These are phyloP conservation scores for Microcebus ravelobensis DNA, from an alignment of 2,113 vertebrate species.

Conservation along the genomic window DNA sequence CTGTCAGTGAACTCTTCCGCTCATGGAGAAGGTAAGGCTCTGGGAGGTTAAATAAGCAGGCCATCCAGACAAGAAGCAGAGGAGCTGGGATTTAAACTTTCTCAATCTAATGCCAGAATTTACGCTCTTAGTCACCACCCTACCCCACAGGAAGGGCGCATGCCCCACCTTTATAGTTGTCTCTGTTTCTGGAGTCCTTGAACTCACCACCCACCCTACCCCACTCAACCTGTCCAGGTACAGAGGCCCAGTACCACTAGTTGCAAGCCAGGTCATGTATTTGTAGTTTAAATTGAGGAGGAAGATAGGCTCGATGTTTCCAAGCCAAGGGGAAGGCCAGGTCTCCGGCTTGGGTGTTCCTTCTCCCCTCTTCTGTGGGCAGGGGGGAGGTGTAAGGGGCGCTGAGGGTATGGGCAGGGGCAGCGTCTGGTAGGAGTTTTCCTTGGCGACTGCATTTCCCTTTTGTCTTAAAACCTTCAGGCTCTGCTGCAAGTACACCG, in stretches of 20 bases:
- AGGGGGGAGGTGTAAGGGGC: no score
- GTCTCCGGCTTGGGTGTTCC: background rate
- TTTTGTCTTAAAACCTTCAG: background rate
- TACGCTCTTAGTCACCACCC: background rate
- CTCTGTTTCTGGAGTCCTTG: background rate
- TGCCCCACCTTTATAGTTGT: background rate
- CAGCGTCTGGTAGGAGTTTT: background rate
- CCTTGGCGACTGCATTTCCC: background rate
- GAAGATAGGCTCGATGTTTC: background rate
- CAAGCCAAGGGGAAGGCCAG: background rate
- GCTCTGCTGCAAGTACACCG: background rate
- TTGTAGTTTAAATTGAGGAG: background rate
- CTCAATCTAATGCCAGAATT: background rate
- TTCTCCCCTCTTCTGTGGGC: background rate
- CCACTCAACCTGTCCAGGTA: background rate
- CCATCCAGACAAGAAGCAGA: background rate
- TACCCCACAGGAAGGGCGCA: background rate
- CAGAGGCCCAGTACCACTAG: background rate
- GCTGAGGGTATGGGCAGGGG: background rate
- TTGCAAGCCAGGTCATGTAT: fast-evolving
- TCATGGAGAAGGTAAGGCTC: background rate
- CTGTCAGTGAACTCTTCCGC: background rate
- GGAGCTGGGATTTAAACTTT: background rate
- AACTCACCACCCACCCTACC: background rate
- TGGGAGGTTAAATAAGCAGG: background rate